phyloP scores from a whole-genome alignment of 2,888 invertebrate species.

The Liposcelis brunnea region DNA sequence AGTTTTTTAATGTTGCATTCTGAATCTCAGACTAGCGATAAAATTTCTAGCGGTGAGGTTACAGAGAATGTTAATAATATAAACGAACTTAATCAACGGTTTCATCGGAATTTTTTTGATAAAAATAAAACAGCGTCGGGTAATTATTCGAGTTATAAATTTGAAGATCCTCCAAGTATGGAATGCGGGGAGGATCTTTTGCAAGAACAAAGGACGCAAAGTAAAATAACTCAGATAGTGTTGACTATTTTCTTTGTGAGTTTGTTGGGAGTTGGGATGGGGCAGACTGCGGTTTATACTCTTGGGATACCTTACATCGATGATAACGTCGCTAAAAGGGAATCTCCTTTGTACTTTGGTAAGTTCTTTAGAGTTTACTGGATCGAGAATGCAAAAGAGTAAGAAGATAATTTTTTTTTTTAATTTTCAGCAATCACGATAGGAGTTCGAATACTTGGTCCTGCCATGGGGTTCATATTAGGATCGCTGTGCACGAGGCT shows the following conservation, averaged over 20 bases:
- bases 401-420: conserved; percentile 9
- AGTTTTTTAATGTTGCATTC: neutral
- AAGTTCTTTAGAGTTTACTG: conserved; percentile 26
- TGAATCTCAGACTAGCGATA: too few relatives aligned
- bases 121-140: too few relatives aligned
- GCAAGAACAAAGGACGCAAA: conserved; percentile 47
- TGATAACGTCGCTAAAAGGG: conserved; percentile 81
- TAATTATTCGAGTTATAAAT: conserved; percentile 18
- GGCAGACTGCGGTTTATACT: conserved; percentile 83
- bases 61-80: too few relatives aligned
- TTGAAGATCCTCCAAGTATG: conserved; percentile 18
- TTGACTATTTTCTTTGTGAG: conserved; percentile 78
- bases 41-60: too few relatives aligned
- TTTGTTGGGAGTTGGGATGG: conserved; percentile 74
- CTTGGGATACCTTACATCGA: conserved; percentile 87
- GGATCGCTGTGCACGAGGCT: conserved; percentile 77
- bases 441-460: conserved; percentile 77
- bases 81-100: too few relatives aligned
- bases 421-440: conserved; percentile 63
- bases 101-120: too few relatives aligned
- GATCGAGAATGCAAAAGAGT: neutral
- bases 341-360: conserved; percentile 85
- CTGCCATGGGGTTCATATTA: conserved; percentile 75
- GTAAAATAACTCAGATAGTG: conserved; percentile 62
- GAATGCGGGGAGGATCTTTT: conserved; percentile 43